Conservation (phyloP, 1,140 invertebrate species). For the Alviniconcha marisindica region DNA sequence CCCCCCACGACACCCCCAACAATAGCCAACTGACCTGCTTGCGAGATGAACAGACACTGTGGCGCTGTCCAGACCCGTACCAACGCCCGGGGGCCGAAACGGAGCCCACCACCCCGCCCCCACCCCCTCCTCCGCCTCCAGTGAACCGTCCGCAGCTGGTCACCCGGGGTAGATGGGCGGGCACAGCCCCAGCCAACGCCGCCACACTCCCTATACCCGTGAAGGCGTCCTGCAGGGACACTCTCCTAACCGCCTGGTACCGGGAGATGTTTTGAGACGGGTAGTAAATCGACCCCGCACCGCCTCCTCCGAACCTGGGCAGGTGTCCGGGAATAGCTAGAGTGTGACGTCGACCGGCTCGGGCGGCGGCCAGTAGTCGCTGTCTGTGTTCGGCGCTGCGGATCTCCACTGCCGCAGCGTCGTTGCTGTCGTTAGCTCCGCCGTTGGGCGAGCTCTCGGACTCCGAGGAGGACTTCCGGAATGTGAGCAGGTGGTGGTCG, state of each 20-base stretch:
- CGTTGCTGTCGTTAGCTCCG: not conserved
- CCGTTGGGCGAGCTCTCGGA: slow-evolving; percentile 51
- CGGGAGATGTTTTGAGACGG: slow-evolving; percentile 5
- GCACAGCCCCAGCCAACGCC: slow-evolving; percentile 16
- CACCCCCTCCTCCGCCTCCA: slow-evolving; percentile 31
- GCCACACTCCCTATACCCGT: slow-evolving; percentile 29
- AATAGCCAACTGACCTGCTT: not conserved
- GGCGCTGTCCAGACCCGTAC: not conserved
- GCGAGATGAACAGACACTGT: slow-evolving; percentile 5
- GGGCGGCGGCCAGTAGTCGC: slow-evolving; percentile 12
- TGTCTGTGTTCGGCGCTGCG: slow-evolving; percentile 25
- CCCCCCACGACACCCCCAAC: too few species aligned
- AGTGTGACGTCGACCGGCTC: slow-evolving; percentile 12
- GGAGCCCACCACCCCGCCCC: not conserved
- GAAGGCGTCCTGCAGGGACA: slow-evolving; percentile 44
- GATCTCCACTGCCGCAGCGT: not conserved
- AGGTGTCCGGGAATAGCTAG: not conserved
- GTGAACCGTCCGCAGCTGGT: slow-evolving; percentile 15
- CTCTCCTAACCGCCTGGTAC: slow-evolving; percentile 18
- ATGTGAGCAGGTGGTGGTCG: slow-evolving; percentile 53
- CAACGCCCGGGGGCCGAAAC: not conserved
- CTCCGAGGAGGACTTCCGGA: slow-evolving; percentile 54
- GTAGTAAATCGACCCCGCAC: slow-evolving; percentile 13
- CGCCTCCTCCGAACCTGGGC: not conserved
- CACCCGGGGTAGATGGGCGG: slow-evolving; percentile 33